phyloP scores from a whole-genome alignment of 2,888 invertebrate genomes.

The Entomobrya multifasciata region DNA sequence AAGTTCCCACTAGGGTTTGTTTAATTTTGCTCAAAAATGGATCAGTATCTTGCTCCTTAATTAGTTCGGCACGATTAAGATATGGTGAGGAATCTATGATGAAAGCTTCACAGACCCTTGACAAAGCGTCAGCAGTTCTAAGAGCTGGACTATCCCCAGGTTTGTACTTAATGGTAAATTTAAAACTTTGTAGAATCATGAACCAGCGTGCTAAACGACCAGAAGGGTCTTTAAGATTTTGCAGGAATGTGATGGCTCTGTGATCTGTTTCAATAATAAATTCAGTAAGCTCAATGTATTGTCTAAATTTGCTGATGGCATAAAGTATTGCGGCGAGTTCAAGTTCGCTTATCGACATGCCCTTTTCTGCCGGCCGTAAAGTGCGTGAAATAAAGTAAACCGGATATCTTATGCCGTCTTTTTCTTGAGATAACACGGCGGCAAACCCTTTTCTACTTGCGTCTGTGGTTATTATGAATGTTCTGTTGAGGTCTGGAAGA shows the following conservation, averaged over 20 bases:
- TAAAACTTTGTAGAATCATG: constrained; percentile 81
- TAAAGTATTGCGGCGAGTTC: constrained; percentile 81
- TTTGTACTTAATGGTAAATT: constrained; percentile 81
- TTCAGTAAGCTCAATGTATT: constrained; percentile 81
- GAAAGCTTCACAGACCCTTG: not conserved
- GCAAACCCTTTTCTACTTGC: constrained; percentile 79
- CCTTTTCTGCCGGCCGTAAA: constrained; percentile 80
- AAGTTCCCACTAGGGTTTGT: not conserved
- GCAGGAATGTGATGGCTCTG: constrained; percentile 82
- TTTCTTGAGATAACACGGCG: constrained; percentile 79
- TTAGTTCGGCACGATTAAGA: constrained; percentile 41
- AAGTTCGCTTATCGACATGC: constrained; percentile 81
- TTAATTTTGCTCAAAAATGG: not conserved
- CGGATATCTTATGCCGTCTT: constrained; percentile 63
- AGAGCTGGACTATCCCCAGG: constrained; percentile 78
- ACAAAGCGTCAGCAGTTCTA: constrained; percentile 19
- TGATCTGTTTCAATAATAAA: constrained; percentile 82
- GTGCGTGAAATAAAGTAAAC: constrained; percentile 74
- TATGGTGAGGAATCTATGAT: no score
- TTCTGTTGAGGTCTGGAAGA: constrained; percentile 75
- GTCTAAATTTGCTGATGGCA: constrained; percentile 81
- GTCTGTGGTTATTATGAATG: constrained; percentile 79
- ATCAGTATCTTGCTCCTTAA: constrained; percentile 49
- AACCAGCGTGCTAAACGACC: constrained; percentile 82
- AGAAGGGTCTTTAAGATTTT: constrained; percentile 81